Evolutionary conservation across 2,113 vertebrate genomes (phyloP), one percentile per base, ranked within the genome.

Genomic region (Ailuropoda melanoleuca): DNA sequence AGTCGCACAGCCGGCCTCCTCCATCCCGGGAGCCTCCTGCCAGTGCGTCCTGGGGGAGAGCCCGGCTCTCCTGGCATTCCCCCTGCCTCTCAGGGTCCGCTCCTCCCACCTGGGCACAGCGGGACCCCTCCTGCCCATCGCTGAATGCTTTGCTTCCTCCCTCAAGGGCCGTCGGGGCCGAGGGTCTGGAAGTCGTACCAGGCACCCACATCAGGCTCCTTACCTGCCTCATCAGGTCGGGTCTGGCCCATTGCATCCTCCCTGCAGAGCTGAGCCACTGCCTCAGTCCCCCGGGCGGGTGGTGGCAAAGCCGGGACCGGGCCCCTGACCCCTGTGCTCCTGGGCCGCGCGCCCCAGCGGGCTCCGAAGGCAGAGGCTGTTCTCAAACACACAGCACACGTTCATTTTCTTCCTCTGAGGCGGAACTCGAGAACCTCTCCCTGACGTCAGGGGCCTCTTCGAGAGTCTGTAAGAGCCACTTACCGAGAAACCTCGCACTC

Each of bases 41-140:
- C 77, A 80, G 2, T 31, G 74, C 17, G 8, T 31, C 4, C 24
- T 18, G 6, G 74, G 46, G 26, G 6, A 77, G 46, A 50, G 26
- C 46, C 14, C 43, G 31, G 74, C 43, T 46, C 74, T 37, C 34
- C n/a, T 8, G 23, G 4, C 75, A 18, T 31, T 31, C 17, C 29
- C 17, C 48, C 15, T 50, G 48, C 75, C 48, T 78, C 1, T 0
- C 43, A 29, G 74, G 26, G 60, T 3, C 24, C 13, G 6, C 12
- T 46, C 13, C 43, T 75, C 43, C 24, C 56, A 10, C 50, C 18
- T n/a, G 66, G 66, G n/a, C 72, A 26, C 24, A 46, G 72, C 39
- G 3, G 13, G 26, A 29, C 1, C 3, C 13, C 24, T 75, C 72
- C 24, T 37, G 23, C 12, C 37, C 24, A 13, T 5, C 1, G 0